A percentile compares a stretch with the other conserved stretches of the same genome.
phyloP scores from a whole-genome alignment of 2,797 vertebrate species.

The Tachyglossus aculeatus region DNA sequence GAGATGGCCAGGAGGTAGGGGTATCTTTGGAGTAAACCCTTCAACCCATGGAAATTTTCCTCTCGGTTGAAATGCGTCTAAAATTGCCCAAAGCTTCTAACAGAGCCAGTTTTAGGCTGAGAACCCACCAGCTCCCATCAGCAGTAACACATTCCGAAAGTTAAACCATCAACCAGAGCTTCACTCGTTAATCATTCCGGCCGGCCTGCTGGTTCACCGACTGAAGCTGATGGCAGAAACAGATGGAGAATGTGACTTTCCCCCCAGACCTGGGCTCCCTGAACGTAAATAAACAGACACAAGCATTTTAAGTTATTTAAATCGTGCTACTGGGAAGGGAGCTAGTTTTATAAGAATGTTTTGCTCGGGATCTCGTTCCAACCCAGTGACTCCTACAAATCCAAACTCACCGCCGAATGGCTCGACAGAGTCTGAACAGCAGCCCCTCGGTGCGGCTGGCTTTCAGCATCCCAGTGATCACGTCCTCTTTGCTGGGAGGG shows the following conservation, averaged over 20 bases:
- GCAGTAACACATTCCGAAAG: slow-evolving; percentile 15
- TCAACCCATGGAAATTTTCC: not conserved
- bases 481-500: too few species aligned
- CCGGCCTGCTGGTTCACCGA: slow-evolving; percentile 36
- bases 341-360: slow-evolving; percentile 16
- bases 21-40: not conserved
- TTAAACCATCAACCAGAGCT: slow-evolving; percentile 12
- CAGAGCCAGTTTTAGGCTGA: slow-evolving; percentile 11
- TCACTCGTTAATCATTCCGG: slow-evolving; percentile 23
- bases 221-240: slow-evolving; percentile 39
- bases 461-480: too few species aligned
- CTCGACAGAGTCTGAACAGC: too few species aligned
- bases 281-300: slow-evolving; percentile 29
- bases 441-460: too few species aligned
- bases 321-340: slow-evolving; percentile 26
- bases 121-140: slow-evolving; percentile 45
- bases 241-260: slow-evolving; percentile 13
- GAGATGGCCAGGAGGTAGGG: not conserved
- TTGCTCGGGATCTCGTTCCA: slow-evolving; percentile 21
- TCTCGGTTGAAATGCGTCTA: not conserved
- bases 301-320: slow-evolving; percentile 26
- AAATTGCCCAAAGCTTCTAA: slow-evolving; percentile 37
- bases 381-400: too few species aligned
- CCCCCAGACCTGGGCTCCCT: too few species aligned
- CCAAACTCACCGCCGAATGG: too few species aligned